phyloP scores from a whole-genome alignment of 2,888 invertebrate genomes.

The Iphiclides podalirius region DNA sequence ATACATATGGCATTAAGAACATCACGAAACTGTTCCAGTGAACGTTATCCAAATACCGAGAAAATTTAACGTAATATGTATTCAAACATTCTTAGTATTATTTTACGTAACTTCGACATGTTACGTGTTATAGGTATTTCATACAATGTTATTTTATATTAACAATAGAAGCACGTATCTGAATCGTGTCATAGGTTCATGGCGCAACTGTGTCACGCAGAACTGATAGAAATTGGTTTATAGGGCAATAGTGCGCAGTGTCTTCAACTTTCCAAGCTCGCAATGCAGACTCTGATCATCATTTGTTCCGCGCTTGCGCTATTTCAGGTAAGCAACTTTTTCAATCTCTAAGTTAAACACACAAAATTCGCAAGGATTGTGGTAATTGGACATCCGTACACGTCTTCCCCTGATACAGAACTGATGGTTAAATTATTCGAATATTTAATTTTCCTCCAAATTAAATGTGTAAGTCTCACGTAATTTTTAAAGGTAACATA shows the following conservation, averaged over 20 bases:
- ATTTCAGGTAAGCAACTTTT: constrained; percentile 32
- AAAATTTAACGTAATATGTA: too few relatives aligned
- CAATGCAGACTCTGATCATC: constrained; percentile 24
- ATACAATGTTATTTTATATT: not conserved
- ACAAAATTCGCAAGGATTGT: too few relatives aligned
- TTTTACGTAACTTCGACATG: not conserved
- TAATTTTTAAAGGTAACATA: too few relatives aligned
- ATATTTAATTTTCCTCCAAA: too few relatives aligned
- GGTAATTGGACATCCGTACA: too few relatives aligned
- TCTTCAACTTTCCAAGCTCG: constrained; percentile 1
- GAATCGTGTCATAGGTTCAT: not conserved
- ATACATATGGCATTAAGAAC: too few relatives aligned
- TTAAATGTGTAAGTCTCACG: too few relatives aligned
- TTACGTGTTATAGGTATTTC: not conserved
- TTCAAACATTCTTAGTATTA: not conserved
- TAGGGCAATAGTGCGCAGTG: constrained; percentile 13
- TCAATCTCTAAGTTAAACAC: too few relatives aligned
- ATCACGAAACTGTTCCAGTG: too few relatives aligned
- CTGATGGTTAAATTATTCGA: too few relatives aligned
- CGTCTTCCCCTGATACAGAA: too few relatives aligned
- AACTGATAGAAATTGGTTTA: constrained; percentile 25
- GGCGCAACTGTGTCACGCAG: constrained; percentile 15
- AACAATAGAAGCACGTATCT: not conserved
- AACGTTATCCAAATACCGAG: too few relatives aligned
- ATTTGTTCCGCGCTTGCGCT: constrained; percentile 25